Percentiles rank a stretch among this genome's conserved stretches.
Conservation (phyloP, 2,888 invertebrate species). For the Eupithecia dodoneata region DNA sequence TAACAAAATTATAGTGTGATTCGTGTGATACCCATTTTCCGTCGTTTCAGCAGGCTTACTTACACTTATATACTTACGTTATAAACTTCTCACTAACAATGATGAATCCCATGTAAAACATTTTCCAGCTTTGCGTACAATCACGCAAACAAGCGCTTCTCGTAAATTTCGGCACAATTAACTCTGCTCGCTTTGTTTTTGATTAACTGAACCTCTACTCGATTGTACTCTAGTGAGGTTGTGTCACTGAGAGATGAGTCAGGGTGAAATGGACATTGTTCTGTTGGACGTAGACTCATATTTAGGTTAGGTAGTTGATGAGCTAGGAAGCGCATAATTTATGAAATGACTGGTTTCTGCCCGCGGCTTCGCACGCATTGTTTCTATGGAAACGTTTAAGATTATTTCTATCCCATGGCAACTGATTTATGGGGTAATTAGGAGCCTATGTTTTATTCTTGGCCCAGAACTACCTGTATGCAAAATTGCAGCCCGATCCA, state of each 20-base stretch:
- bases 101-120: neutral
- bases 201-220: constrained; percentile 56
- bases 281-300: neutral
- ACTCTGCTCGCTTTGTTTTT: constrained; percentile 58
- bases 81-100: neutral
- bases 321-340: neutral
- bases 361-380: no score
- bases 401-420: no score
- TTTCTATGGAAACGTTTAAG: no score
- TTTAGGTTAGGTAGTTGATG: neutral
- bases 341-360: neutral
- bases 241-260: constrained; percentile 23
- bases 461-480: no score
- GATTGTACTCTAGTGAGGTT: constrained; percentile 30
- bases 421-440: no score
- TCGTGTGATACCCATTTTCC: no score
- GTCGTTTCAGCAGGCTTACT: no score
- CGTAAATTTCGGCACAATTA: constrained; percentile 61
- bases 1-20: no score
- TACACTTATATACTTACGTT: neutral
- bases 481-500: no score
- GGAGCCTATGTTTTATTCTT: no score
- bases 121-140: constrained; percentile 17
- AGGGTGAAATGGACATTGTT: constrained; percentile 5
- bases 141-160: constrained; percentile 39